Conservation (phyloP, 2,888 invertebrate genomes). For the Nomada goodeniana region DNA sequence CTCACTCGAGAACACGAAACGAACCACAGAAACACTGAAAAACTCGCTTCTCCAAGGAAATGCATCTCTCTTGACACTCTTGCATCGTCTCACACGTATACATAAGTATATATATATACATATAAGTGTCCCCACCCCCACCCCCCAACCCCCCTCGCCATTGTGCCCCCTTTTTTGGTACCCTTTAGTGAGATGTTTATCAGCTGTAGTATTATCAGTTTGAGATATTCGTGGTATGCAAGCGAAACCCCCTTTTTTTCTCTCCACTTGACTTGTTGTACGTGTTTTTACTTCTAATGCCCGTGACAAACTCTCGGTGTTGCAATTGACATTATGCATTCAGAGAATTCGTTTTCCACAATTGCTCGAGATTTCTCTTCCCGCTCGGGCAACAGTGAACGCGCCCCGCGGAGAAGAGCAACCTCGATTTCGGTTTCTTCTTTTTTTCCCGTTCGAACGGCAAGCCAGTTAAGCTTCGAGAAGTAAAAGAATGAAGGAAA, state of each 20-base stretch:
- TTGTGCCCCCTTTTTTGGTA: slow-evolving; percentile 59
- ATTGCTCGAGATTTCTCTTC: slow-evolving; percentile 38
- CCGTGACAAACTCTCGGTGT: slow-evolving; percentile 14
- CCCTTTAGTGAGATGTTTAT: slow-evolving; percentile 83
- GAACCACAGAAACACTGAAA: slow-evolving; percentile 45
- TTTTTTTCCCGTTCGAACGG: background rate
- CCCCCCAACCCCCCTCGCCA: slow-evolving; percentile 24
- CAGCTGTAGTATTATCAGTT: slow-evolving; percentile 79
- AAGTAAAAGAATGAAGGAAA: background rate
- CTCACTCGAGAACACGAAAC: slow-evolving; percentile 61
- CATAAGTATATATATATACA: slow-evolving; percentile 6
- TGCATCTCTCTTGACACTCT: slow-evolving; percentile 70
- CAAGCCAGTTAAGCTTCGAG: background rate
- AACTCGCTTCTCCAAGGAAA: slow-evolving; percentile 56
- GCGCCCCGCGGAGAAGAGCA: slow-evolving; percentile 5
- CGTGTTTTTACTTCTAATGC: slow-evolving; percentile 72
- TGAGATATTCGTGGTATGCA: slow-evolving; percentile 81
- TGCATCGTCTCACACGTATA: slow-evolving; percentile 63
- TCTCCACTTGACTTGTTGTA: slow-evolving; percentile 79
- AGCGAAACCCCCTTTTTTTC: slow-evolving; percentile 73
- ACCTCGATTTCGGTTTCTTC: slow-evolving; percentile 7
- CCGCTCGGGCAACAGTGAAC: slow-evolving; percentile 23
- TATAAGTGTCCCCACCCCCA: slow-evolving; percentile 34
- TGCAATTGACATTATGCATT: slow-evolving; percentile 10
- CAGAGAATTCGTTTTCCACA: background rate